Percentiles rank a stretch among this genome's conserved stretches.
Conservation (phyloP, 1,140 invertebrate genomes). For the Nebria ingens region DNA sequence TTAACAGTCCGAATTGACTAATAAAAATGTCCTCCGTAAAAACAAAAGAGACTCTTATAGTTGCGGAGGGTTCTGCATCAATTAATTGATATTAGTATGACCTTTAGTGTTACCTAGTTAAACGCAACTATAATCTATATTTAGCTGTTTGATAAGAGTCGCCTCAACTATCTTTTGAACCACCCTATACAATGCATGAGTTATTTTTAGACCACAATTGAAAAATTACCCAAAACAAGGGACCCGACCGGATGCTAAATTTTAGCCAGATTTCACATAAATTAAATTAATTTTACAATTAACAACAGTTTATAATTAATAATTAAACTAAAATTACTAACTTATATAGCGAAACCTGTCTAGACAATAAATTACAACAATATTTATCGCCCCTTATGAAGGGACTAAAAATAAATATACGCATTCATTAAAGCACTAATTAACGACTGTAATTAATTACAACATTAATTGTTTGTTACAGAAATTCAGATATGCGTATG, state of each 20-base stretch:
- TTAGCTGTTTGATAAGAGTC: background rate
- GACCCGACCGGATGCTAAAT: background rate
- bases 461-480: background rate
- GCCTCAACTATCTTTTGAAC: background rate
- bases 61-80: background rate
- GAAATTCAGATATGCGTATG: constrained; percentile 14
- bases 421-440: background rate
- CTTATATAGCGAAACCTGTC: background rate
- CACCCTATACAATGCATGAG: background rate
- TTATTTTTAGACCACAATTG: constrained; percentile 7
- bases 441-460: background rate
- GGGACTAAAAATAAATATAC: background rate
- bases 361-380: background rate
- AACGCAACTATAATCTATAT: background rate
- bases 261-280: background rate
- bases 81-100: constrained; percentile 8
- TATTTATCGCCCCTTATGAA: background rate
- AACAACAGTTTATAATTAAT: background rate
- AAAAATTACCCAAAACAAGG: background rate
- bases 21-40: too few species aligned
- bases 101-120: constrained; percentile 4
- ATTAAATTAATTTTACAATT: background rate
- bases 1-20: too few species aligned
- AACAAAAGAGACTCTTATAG: too few species aligned
- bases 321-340: background rate